Conservation (phyloP, 2,888 invertebrate genomes). For the Eudemis profundana region DNA sequence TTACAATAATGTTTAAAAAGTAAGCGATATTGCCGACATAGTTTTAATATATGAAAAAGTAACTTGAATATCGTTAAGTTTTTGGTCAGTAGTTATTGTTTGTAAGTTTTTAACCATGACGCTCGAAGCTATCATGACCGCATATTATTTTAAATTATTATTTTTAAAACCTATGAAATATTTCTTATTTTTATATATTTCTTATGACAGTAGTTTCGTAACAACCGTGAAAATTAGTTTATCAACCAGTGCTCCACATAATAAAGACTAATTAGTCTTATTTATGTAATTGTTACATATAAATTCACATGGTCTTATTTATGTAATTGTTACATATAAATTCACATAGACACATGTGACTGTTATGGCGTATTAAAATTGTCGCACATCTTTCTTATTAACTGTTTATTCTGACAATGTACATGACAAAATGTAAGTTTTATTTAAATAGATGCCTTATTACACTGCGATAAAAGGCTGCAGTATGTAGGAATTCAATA, state of each 20-base stretch:
- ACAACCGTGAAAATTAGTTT: not conserved
- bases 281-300: too few relatives aligned
- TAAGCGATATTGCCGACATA: slow-evolving; percentile 2
- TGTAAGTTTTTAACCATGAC: slow-evolving; percentile 47
- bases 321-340: too few relatives aligned
- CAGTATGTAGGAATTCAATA: too few relatives aligned
- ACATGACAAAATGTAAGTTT: too few relatives aligned
- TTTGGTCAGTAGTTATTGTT: slow-evolving; percentile 35
- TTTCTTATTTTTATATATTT: slow-evolving; percentile 12
- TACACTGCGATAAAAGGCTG: too few relatives aligned
- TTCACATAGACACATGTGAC: too few relatives aligned
- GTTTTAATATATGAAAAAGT: slow-evolving; percentile 16
- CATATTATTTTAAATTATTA: slow-evolving; percentile 20
- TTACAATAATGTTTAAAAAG: slow-evolving; percentile 5
- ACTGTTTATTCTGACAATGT: too few relatives aligned
- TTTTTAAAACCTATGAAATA: slow-evolving; percentile 4
- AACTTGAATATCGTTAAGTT: slow-evolving; percentile 29
- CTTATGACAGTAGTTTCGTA: not conserved
- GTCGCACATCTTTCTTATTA: too few relatives aligned
- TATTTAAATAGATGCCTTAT: too few relatives aligned
- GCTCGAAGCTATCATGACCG: slow-evolving; percentile 45
- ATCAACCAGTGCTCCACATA: not conserved
- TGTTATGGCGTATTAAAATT: too few relatives aligned
- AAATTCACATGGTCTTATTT: too few relatives aligned
- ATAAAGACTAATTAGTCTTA: not conserved